A percentile compares a stretch with the other conserved stretches of the same genome.
Conservation (phyloP, 2,113 vertebrate genomes). For the Centropus bengalensis region DNA sequence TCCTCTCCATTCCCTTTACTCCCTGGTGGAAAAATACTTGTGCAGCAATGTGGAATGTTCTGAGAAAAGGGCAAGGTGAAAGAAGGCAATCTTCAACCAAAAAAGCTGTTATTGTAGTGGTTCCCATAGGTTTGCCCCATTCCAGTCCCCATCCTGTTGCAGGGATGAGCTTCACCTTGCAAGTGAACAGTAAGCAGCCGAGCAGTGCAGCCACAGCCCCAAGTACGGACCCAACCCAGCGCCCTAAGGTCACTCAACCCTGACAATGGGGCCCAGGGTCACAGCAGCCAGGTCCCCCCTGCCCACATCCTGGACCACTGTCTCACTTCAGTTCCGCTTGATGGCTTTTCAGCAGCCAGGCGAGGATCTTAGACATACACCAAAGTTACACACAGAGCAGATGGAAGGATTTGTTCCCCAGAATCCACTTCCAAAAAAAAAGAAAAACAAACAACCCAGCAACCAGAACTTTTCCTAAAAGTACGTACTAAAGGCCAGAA, state of each 20-base stretch:
- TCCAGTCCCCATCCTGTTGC: conserved; percentile 66
- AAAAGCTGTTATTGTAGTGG: conserved; percentile 64
- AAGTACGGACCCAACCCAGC: background rate
- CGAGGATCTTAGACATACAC: background rate
- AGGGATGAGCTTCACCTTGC: conserved; percentile 68
- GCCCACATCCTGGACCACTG: background rate
- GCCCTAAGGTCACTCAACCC: background rate
- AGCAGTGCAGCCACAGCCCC: conserved; percentile 30
- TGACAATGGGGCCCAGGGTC: background rate
- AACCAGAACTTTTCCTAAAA: background rate
- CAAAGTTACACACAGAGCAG: background rate
- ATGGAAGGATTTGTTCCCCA: background rate
- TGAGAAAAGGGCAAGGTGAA: conserved; percentile 68
- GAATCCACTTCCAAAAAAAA: conserved; percentile 2
- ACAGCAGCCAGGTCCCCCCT: background rate
- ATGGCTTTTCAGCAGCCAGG: background rate
- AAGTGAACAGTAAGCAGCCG: conserved; percentile 65
- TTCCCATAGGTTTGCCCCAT: conserved; percentile 66
- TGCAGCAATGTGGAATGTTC: conserved; percentile 63
- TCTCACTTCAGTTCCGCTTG: background rate
- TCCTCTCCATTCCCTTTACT: conserved; percentile 68
- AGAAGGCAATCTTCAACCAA: conserved; percentile 71
- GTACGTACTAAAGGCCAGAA: background rate
- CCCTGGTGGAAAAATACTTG: conserved; percentile 68
- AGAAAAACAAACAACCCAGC: background rate